A percentile compares a stretch with the other conserved stretches of the same genome.
phyloP scores from a whole-genome alignment of 2,113 vertebrate species.

The Chionomys nivalis region DNA sequence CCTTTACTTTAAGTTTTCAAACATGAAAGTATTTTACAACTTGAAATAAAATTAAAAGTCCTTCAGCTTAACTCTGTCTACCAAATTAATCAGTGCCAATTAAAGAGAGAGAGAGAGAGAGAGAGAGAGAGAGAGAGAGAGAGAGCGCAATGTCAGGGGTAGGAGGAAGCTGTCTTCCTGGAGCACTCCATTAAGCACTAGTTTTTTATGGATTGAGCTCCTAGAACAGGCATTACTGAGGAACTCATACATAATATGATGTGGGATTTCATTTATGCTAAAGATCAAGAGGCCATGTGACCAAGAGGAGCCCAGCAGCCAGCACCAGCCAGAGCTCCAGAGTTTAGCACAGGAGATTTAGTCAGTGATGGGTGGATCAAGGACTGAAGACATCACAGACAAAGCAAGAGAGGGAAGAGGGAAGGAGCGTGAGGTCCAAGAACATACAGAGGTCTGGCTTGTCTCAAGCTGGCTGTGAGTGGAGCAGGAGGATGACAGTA shows the following conservation, averaged over 20 bases:
- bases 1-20: not conserved
- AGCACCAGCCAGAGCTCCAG: not conserved
- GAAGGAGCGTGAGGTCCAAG: not conserved
- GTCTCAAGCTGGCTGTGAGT: not conserved
- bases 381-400: not conserved
- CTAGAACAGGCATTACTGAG: not conserved
- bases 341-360: rapidly evolving
- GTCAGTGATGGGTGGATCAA: too few relatives aligned
- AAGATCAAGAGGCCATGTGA: not conserved
- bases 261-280: not conserved
- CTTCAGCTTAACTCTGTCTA: not conserved
- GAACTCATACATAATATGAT: not conserved
- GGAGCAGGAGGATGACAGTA: not conserved
- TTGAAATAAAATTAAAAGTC: slow-evolving; percentile 7
- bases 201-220: not conserved
- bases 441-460: too few relatives aligned
- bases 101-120: not conserved
- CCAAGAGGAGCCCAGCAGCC: too few relatives aligned
- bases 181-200: too few relatives aligned
- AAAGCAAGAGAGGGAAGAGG: rapidly evolving
- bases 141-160: too few relatives aligned
- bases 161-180: not conserved
- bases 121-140: not conserved
- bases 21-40: not conserved
- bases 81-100: not conserved